Evolutionary conservation across 2,888 invertebrate species (phyloP), one percentile per base, ranked within the genome.

Genomic region (Brachyopa scutellaris): DNA sequence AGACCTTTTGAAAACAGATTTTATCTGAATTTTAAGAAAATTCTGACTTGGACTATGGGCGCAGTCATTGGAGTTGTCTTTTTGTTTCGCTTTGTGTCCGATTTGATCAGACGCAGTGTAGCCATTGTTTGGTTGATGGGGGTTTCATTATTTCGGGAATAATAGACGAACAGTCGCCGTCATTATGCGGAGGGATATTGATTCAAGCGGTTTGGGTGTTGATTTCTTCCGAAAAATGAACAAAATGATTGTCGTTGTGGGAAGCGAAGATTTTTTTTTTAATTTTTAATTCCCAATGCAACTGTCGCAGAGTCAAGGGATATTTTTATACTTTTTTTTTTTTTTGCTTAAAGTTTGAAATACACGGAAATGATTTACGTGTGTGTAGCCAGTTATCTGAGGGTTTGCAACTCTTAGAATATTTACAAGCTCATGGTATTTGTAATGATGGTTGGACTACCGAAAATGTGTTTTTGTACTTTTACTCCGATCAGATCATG

Each of bases 71-170:
- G 64, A 57, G 38, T 70, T 76, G 38, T 72, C 76, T 78, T 64
- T 72, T 26, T 77, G 1, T 0, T 6, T 13, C 11, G n/a, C 36
- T 36, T 80, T 80, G 67, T 69, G 49, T 40, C 36, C 15, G 64
- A 47, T 82, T 77, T 33, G 82, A 77, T 80, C 77, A 82, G 82
- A 82, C 82, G 49, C 23, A 66, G 77, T 77, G 82, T 77, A 82
- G 82, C 77, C 80, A 77, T 77, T 77, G 77, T 77, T 64, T 15
- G 55, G n/a, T 13, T 72, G 77, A 82, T 82, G 77, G 45, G 38
- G 77, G 64, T 82, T 70, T 66, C 51, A 55, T 76, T 61, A 53
- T 66, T 57, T 6, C 42, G 4, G 31, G 15, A 55, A 66, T 40
- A 66, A 66, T 77, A 82, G 82, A 82, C 82, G 26, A 26, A 72